Conservation (phyloP, 2,113 vertebrate species). For the Cricetomys ansorgei region DNA sequence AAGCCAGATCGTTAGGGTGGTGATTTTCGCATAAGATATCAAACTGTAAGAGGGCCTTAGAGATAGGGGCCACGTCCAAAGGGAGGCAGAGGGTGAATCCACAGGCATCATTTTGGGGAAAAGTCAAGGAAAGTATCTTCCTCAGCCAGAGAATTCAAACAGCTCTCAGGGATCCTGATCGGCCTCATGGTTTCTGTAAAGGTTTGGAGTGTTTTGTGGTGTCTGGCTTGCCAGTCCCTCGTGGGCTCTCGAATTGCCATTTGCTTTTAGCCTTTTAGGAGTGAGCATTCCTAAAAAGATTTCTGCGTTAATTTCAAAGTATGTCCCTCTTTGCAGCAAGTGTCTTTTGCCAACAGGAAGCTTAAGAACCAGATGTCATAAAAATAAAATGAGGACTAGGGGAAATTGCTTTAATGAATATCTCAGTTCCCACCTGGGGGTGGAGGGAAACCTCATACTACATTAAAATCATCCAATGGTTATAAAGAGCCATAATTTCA, state of each 20-base stretch:
- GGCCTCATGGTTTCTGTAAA: background rate
- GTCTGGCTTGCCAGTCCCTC: background rate
- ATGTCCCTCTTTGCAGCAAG: background rate
- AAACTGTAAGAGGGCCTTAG: background rate
- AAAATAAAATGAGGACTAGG: background rate
- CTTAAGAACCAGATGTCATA: slow-evolving; percentile 22
- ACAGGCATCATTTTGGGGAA: background rate
- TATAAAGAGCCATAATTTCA: background rate
- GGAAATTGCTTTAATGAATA: background rate
- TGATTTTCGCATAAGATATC: background rate
- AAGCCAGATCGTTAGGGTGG: background rate
- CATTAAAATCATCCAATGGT: slow-evolving; percentile 14
- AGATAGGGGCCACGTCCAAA: background rate
- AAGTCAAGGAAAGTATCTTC: background rate
- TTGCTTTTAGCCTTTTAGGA: background rate
- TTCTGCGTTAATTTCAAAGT: slow-evolving; percentile 9
- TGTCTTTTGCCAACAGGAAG: slow-evolving; percentile 6
- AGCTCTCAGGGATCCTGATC: background rate
- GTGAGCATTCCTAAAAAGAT: background rate
- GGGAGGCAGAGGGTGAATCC: background rate
- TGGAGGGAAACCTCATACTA: slow-evolving; percentile 25
- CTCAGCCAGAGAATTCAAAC: background rate
- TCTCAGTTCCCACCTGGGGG: background rate
- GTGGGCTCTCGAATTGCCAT: background rate
- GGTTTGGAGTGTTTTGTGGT: background rate